Evolutionary conservation across 1,140 invertebrate species (phyloP), one percentile per base, ranked within the genome.

Genomic region (Ceratina calcarata): DNA sequence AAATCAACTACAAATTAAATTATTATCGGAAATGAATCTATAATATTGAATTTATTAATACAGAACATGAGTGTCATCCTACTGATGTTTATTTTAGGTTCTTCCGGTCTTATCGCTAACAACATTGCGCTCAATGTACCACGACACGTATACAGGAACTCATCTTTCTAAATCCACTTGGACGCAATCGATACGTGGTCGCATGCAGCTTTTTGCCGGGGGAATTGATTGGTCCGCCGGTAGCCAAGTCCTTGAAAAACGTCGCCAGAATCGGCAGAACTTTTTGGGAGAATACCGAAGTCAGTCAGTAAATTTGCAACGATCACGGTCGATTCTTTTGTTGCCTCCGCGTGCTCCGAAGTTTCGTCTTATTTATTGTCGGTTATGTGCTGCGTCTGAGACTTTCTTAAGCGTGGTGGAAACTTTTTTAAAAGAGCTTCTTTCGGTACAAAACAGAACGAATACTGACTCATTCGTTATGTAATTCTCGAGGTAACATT

Each of bases 121-220:
- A 80, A 51, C 49, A 45, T 45, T 45, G 37, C 37, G 37, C 37
- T 45, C 37, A 10, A 45, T 7, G 37, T 45, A 45, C 37, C 37
- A 51, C 66, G 10, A 22, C 76, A 55, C 76, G 65, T 68, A 67
- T 37, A 15, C 69, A 61, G 77, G 78, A 75, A 69, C 74, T 82
- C 78, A 81, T 85, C 84, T 84, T 77, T 85, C 82, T n/a, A 45
- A 45, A 45, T 45, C 37, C 37, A 45, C 37, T 45, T 45, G 37
- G 37, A 45, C 53, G 65, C 53, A 80, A 84, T 77, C 77, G 71
- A 84, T 84, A 68, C 66, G 57, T 53, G 70, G 58, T 45, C 58
- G 69, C 66, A 66, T 55, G 69, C 12, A 57, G 55, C 78, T 84
- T 85, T 76, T 62, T 51, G 45, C 69, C n/a, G 22, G 13, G 8